Evolutionary conservation across 2,113 vertebrate species (phyloP), one percentile per base, ranked within the genome.

Genomic region (Bungarus multicinctus): DNA sequence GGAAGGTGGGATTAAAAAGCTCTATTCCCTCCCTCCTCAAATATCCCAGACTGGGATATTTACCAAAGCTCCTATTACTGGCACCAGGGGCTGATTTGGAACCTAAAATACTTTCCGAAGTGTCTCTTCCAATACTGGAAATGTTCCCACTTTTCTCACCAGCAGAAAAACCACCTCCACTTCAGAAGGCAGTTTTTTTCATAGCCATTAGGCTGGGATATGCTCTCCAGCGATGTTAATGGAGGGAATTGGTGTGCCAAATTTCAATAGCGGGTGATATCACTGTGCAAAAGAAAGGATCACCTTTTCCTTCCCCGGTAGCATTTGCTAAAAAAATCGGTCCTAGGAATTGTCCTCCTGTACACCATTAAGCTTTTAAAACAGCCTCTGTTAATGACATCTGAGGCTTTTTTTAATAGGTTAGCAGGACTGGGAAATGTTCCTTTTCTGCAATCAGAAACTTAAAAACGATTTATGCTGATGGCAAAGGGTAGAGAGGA

Each of bases 1-100:
- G 64, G 64, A 34, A 14, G 12, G n/a, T 18, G 64, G 16, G 5
- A n/a, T 74, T 74, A 34, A 74, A 39, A 16, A 16, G 25, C 57
- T 8, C 22, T 2, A 69, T 5, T n/a, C 2, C 2, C 2, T 11
- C 27, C 27, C 3, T 11, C n/a, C 16, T 5, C 0, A 1, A 1
- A 74, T 39, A 34, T 39, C 14, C 69, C 18, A 20, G 6, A 39
- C 34, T 3, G 69, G n/a, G n/a, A 20, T 34, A 7, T 81, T 39
- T 81, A 39, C 34, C 14, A 18, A 34, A 74, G n/a, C n/a, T 74
- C n/a, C 34, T 81, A 39, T 81, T 20, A 20, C 34, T 39, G 69
- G 34, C 69, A 81, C 16, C 18, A 39, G 16, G 34, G 34, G 34
- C 16, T 81, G 18, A 39, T 39, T 81, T 81, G 34, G 39, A 81